Evolutionary conservation across 2,113 vertebrate species (phyloP).

Genomic region (Pongo abelii): DNA sequence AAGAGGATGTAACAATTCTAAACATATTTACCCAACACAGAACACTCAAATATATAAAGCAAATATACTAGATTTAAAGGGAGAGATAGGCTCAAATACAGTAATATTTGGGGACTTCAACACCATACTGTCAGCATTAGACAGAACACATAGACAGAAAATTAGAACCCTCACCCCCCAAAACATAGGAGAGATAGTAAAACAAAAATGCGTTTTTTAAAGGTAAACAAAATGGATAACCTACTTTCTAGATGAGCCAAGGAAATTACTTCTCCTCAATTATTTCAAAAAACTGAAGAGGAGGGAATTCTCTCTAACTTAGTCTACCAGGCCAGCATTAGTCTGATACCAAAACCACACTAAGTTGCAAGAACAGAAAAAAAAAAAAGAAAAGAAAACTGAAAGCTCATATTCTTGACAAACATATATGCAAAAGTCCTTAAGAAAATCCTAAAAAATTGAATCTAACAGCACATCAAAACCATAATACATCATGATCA

Average conservation of each 20-base stretch:
- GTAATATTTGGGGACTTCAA: not conserved
- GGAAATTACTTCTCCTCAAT: not conserved
- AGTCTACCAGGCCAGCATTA: no score
- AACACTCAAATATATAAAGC: not conserved
- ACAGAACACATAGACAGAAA: not conserved
- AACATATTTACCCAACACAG: not conserved
- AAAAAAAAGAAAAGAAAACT: not conserved
- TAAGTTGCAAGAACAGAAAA: not conserved
- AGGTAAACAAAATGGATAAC: not conserved
- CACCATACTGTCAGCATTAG: not conserved
- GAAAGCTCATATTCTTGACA: not conserved
- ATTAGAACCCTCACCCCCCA: not conserved
- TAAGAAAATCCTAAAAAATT: not conserved
- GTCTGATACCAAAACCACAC: not conserved
- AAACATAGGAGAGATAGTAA: not conserved
- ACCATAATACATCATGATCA: not conserved
- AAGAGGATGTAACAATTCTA: not conserved
- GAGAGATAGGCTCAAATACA: not conserved
- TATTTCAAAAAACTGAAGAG: not conserved
- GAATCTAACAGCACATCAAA: not conserved
- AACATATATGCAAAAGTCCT: not conserved
- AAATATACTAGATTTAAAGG: not conserved
- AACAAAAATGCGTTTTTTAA: not conserved
- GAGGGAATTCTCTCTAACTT: not conserved
- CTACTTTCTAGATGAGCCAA: not conserved